A percentile compares a stretch with the other conserved stretches of the same genome.
These are phyloP conservation scores for Entomyzon cyanotis DNA, from an alignment of 2,113 vertebrate genomes.

Conservation along the genomic window DNA sequence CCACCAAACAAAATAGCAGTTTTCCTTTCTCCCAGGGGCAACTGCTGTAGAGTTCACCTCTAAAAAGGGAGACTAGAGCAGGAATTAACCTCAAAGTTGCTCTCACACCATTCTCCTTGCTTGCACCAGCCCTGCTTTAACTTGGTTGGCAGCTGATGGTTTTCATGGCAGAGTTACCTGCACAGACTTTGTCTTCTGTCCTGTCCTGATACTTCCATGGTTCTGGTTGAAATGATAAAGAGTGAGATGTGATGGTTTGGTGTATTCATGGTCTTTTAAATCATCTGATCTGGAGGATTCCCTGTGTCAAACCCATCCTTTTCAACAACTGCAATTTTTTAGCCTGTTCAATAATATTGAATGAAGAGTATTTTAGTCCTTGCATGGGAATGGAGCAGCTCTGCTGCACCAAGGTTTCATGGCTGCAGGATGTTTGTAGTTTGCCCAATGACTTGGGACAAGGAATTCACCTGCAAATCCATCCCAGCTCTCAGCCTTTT, in stretches of 20 bases:
- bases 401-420: not conserved
- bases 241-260: not conserved
- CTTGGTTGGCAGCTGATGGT: not conserved
- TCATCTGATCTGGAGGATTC: not conserved
- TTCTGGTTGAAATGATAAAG: not conserved
- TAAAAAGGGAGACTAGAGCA: not conserved
- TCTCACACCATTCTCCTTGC: rapidly evolving
- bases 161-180: not conserved
- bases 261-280: not conserved
- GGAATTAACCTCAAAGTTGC: not conserved
- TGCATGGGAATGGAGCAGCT: not conserved
- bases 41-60: not conserved
- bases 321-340: not conserved
- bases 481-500: not conserved
- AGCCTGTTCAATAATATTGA: rapidly evolving
- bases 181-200: not conserved
- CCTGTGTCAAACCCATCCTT: not conserved
- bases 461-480: not conserved
- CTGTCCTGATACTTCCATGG: not conserved
- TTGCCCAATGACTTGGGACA: not conserved
- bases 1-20: too few species aligned
- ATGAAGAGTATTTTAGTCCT: not conserved
- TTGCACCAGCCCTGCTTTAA: not conserved
- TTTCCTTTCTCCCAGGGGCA: not conserved
- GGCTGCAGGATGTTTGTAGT: not conserved